Percentiles rank a stretch among this genome's conserved stretches.
Evolutionary conservation across 2,113 vertebrate species (phyloP).

Genomic region (Salvelinus sp.): DNA sequence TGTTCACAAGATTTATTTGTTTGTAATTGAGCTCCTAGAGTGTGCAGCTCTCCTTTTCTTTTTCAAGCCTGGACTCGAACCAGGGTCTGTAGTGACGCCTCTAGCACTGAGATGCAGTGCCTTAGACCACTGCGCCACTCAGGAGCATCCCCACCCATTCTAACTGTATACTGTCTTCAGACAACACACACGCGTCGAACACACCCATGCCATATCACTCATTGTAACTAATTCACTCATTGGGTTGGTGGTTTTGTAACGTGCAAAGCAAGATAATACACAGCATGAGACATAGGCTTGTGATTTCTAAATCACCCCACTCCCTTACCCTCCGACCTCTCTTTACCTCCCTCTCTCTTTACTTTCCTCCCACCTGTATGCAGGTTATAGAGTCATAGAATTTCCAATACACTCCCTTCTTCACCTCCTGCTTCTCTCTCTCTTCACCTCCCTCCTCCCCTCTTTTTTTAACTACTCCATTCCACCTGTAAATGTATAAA

Average conservation of each 20-base stretch:
- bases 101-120: too few relatives aligned
- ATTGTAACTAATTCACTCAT: constrained; percentile 50
- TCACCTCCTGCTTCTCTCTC: not conserved
- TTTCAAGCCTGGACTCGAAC: too few relatives aligned
- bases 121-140: too few relatives aligned
- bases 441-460: not conserved
- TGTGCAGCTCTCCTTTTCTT: too few relatives aligned
- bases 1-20: too few relatives aligned
- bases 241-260: constrained; percentile 22
- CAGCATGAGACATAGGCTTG: constrained; percentile 20
- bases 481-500: constrained; percentile 45
- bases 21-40: too few relatives aligned
- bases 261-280: not conserved
- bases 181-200: constrained; percentile 3
- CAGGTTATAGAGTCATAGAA: too few relatives aligned
- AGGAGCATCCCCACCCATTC: not conserved
- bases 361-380: not conserved
- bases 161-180: not conserved
- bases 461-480: not conserved
- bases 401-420: constrained; percentile 3
- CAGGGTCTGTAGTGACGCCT: too few relatives aligned
- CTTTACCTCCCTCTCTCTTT: not conserved
- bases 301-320: constrained; percentile 4
- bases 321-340: not conserved
- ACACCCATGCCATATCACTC: constrained; percentile 34